Base-by-base conservation (phyloP, 2,888 invertebrate genomes). In the Abrostola tripartita region DNA sequence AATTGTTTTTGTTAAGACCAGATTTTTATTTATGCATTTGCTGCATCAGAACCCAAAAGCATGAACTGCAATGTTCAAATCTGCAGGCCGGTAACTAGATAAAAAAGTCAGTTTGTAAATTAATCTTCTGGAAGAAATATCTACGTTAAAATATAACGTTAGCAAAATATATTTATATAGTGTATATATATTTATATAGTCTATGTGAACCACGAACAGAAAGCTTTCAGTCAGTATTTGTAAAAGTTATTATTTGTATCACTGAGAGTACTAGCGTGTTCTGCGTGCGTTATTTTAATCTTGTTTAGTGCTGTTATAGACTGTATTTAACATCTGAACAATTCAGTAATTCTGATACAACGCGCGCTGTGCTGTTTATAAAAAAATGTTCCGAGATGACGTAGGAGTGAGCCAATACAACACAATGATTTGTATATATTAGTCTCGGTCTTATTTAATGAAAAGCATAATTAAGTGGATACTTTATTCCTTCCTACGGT, bases 301-400 rank as follows among this genome's bases (percentile, higher is more conserved):
- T 77, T 52, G 55, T 61, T 68, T 71, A 76, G 78, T 76, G 74
- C 74, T 66, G 52, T 64, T 57, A 70, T 67, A 71, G 56, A 68
- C 41, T 73, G 60, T 55, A 57, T 56, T 62, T 72, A 64, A 60
- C 64, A 63, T 63, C 52, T 62, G 77, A 77, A 71, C 47, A 74
- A 64, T 59, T 66, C 61, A 51, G 52, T 68, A 40, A 44, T 61
- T 67, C 51, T 52, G 54, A 52, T 38, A 67, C 8, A 56, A 51
- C 42, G 53, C 41, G 51, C 56, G 61, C 12, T 9, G 55, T 38
- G 14, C 35, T 61, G 60, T 57, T 56, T 59, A 65, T 40, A 64
- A 59, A 41, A 57, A 54, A 58, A 60, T 11, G 53, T 61, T 59
- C 50, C 24, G 52, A n/a, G 24, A 63, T 61, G 63, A 63, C 58